These are phyloP conservation scores for Chloroclystis v-ata DNA, from an alignment of 2,888 invertebrate species.

Conservation along the genomic window DNA sequence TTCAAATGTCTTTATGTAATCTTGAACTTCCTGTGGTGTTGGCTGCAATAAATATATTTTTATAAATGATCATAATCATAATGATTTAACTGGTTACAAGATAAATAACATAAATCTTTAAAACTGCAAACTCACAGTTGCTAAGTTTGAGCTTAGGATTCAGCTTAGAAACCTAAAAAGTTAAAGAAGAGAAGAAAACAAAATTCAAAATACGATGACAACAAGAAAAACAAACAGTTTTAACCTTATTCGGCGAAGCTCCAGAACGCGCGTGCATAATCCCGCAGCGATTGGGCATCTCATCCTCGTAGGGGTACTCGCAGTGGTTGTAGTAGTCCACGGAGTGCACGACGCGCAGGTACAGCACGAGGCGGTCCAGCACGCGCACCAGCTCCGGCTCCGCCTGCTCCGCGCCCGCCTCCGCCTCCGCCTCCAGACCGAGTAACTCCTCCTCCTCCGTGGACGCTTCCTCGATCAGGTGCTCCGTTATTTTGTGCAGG, in stretches of 20 bases:
- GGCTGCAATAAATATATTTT: slow-evolving; percentile 60
- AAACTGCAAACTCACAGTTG: no score
- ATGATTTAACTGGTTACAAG: no score
- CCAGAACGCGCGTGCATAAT: slow-evolving; percentile 98
- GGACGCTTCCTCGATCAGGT: slow-evolving; percentile 97
- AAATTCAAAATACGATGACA: no score
- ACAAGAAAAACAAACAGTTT: no score
- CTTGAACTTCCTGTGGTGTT: slow-evolving; percentile 83
- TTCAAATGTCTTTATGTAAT: slow-evolving; percentile 89
- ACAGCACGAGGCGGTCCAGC: slow-evolving; percentile 89
- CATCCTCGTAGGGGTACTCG: slow-evolving; percentile 99
- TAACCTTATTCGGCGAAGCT: slow-evolving; percentile 90
- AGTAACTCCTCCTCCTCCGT: slow-evolving; percentile 98
- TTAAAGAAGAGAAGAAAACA: no score
- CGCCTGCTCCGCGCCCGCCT: slow-evolving; percentile 46
- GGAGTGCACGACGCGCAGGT: slow-evolving; percentile 97
- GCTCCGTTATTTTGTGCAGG: slow-evolving; percentile 97
- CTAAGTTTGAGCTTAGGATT: no score
- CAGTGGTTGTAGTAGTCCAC: slow-evolving; percentile 99
- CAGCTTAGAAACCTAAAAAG: no score
- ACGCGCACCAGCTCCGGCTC: slow-evolving; percentile 80
- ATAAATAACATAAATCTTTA: no score
- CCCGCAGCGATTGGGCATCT: slow-evolving; percentile 99
- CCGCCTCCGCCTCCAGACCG: slow-evolving; percentile 77
- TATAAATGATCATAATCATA: not conserved